Evolutionary conservation across 2,113 vertebrate genomes (phyloP).

Genomic region (Corapipo altera): DNA sequence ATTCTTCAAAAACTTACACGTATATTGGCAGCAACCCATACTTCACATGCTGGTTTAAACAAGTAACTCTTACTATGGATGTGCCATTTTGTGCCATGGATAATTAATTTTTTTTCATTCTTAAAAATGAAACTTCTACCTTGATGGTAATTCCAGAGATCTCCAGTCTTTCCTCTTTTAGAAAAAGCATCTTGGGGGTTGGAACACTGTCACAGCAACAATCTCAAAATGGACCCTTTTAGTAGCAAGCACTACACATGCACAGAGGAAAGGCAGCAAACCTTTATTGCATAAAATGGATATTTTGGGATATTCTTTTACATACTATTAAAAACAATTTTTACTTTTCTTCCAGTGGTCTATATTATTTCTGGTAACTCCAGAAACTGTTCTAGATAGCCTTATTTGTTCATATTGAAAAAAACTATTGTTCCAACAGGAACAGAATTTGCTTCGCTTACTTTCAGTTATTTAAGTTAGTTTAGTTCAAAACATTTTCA

Average conservation of each 20-base stretch:
- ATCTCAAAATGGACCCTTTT: background rate
- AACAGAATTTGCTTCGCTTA: background rate
- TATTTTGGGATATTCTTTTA: background rate
- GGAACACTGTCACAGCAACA: background rate
- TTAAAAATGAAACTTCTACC: background rate
- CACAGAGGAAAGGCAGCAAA: background rate
- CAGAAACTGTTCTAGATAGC: background rate
- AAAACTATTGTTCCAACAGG: background rate
- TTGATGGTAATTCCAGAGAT: background rate
- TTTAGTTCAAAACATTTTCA: background rate
- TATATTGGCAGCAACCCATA: background rate
- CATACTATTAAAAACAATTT: background rate
- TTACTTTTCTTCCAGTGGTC: background rate
- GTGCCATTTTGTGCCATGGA: background rate
- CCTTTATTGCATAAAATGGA: background rate
- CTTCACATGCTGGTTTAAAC: background rate
- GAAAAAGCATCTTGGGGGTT: background rate
- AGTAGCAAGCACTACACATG: accelerated
- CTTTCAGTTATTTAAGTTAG: background rate
- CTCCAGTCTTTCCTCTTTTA: background rate
- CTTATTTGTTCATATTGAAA: background rate
- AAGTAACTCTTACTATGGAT: background rate
- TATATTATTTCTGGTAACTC: background rate
- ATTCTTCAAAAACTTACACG: background rate
- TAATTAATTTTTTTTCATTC: background rate